Percentiles rank a stretch among this genome's conserved stretches.
These are phyloP conservation scores for Bergia puertoricense DNA, from an alignment of 92 coral and sea anemone species.

Conservation along the genomic window DNA sequence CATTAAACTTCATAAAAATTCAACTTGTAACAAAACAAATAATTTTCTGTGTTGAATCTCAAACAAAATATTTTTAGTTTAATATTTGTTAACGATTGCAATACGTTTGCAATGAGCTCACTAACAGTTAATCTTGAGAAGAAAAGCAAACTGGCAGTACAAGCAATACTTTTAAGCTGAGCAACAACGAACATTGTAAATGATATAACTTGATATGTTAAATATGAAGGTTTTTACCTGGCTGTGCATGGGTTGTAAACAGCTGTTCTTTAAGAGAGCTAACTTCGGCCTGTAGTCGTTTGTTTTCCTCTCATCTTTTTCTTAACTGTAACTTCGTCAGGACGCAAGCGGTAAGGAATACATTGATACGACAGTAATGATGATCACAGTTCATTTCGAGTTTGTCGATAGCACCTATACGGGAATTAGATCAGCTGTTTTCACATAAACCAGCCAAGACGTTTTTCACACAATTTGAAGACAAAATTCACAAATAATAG, in stretches of 20 bases:
- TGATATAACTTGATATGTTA: neutral
- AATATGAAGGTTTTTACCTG: neutral
- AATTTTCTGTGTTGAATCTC: too few species aligned
- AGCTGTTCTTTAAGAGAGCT: neutral
- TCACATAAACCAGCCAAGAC: slow-evolving; percentile 4
- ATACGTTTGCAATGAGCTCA: too few species aligned
- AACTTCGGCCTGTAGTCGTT: neutral
- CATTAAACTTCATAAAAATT: too few species aligned
- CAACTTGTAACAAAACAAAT: too few species aligned
- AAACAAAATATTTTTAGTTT: too few species aligned
- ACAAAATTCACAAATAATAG: slow-evolving; percentile 2
- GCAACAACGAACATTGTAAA: neutral
- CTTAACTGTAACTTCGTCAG: neutral
- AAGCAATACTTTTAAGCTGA: neutral
- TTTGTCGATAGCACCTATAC: slow-evolving; percentile 8
- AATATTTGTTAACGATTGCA: too few species aligned
- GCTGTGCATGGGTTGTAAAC: neutral
- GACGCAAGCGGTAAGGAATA: slow-evolving; percentile 4
- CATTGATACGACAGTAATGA: neutral
- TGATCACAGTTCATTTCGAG: neutral
- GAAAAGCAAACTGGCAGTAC: too few species aligned
- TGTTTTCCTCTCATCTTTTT: neutral
- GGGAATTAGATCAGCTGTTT: neutral
- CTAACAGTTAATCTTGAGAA: too few species aligned
- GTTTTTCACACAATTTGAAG: slow-evolving; percentile 9